phyloP scores from a whole-genome alignment of 2,113 vertebrate species.

The Limnothrissa miodon region DNA sequence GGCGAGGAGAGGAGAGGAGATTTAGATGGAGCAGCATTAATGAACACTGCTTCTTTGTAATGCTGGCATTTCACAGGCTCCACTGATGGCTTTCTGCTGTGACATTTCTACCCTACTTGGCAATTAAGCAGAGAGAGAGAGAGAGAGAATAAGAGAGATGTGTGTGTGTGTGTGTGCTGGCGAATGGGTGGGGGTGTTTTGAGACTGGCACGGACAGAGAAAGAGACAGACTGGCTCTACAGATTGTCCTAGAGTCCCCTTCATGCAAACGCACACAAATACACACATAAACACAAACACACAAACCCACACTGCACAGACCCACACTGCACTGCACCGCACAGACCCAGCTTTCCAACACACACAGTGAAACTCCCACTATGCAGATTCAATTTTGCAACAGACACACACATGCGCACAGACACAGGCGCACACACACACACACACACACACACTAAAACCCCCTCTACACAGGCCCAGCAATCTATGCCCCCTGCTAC shows the following conservation, averaged over 20 bases:
- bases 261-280: neutral
- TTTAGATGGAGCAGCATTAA: neutral
- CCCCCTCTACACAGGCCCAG: neutral
- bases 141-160: neutral
- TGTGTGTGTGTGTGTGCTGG: neutral
- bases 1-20: neutral
- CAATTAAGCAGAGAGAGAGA: constrained; percentile 24
- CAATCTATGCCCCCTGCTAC: neutral
- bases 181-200: neutral
- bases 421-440: neutral
- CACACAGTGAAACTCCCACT: no score
- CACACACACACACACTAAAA: neutral
- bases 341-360: no score
- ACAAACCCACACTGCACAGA: neutral
- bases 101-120: constrained; percentile 25
- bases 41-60: neutral
- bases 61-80: neutral
- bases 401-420: neutral
- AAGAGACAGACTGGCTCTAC: no score
- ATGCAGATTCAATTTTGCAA: no score
- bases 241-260: neutral
- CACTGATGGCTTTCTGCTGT: neutral
- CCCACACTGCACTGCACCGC: no score
- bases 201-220: no score
- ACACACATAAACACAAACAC: no score